Conservation (phyloP, 2,888 invertebrate genomes). For the Macrophya annulata region DNA sequence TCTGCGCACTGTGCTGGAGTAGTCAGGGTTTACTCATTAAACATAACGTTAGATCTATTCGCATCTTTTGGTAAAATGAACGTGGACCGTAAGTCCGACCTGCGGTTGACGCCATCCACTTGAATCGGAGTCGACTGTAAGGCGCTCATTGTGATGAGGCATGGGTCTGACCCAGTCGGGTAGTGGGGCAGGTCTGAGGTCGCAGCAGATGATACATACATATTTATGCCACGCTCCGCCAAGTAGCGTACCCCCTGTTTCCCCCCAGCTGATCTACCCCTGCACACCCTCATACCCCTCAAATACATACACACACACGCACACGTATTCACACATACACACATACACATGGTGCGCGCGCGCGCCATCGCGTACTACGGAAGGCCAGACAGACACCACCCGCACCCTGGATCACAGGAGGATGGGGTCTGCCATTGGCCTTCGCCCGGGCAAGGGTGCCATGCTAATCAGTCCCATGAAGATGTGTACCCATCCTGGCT, state of each 20-base stretch:
- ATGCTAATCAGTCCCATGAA: slow-evolving; percentile 55
- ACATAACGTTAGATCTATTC: slow-evolving; percentile 8
- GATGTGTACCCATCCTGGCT: slow-evolving; percentile 43
- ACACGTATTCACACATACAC: not conserved
- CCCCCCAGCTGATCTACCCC: slow-evolving; percentile 57
- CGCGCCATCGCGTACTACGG: slow-evolving; percentile 56
- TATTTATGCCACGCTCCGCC: slow-evolving; percentile 77
- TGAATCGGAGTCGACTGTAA: slow-evolving; percentile 70
- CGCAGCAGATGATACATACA: slow-evolving; percentile 74
- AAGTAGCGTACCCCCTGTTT: slow-evolving; percentile 68
- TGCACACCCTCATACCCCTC: slow-evolving; percentile 23
- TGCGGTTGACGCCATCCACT: slow-evolving; percentile 70
- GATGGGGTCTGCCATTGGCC: slow-evolving; percentile 56
- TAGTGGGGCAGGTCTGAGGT: slow-evolving; percentile 76
- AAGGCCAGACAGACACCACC: slow-evolving; percentile 57
- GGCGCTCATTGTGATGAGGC: slow-evolving; percentile 78
- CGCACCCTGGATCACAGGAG: slow-evolving; percentile 8
- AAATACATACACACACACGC: slow-evolving; percentile 7
- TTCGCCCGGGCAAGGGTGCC: slow-evolving; percentile 57
- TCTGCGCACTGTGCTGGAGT: not conserved
- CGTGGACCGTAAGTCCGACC: slow-evolving; percentile 42
- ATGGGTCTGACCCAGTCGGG: slow-evolving; percentile 79
- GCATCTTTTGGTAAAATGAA: not conserved
- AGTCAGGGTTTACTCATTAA: not conserved
- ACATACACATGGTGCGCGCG: slow-evolving; percentile 34